Evolutionary conservation across 1,140 invertebrate genomes (phyloP).

Genomic region (Chironomus striatipennis): DNA sequence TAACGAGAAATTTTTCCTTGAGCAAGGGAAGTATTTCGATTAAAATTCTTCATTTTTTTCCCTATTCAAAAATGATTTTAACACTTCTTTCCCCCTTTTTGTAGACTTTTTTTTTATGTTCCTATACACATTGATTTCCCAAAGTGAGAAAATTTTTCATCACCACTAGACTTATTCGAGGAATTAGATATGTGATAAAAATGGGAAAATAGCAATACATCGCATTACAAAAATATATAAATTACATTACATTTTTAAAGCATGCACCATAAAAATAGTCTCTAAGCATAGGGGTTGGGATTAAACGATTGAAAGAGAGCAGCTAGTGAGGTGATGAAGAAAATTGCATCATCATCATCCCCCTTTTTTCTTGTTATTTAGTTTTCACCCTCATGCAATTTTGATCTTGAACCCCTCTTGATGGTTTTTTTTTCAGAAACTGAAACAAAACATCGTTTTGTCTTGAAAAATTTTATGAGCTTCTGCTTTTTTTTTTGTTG

Average conservation of each 20-base stretch:
- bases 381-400: background rate
- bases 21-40: background rate
- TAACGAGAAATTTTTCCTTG: background rate
- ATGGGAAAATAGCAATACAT: constrained; percentile 22
- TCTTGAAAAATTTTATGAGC: background rate
- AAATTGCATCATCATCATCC: constrained; percentile 19
- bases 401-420: too few relatives aligned
- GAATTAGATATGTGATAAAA: background rate
- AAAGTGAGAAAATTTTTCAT: background rate
- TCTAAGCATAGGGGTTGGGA: background rate
- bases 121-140: background rate
- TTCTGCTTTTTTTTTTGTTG: background rate
- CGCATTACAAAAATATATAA: constrained; percentile 2
- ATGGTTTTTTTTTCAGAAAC: too few relatives aligned
- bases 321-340: background rate
- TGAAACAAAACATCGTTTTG: background rate
- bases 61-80: background rate
- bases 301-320: background rate
- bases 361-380: background rate
- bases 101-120: background rate
- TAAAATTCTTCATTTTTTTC: background rate
- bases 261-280: constrained; percentile 12
- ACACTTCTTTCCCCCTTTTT: background rate
- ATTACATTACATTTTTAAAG: background rate
- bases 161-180: background rate